These are phyloP conservation scores for Arremon aurantiirostris DNA, from an alignment of 2,797 vertebrate species.

Conservation along the genomic window DNA sequence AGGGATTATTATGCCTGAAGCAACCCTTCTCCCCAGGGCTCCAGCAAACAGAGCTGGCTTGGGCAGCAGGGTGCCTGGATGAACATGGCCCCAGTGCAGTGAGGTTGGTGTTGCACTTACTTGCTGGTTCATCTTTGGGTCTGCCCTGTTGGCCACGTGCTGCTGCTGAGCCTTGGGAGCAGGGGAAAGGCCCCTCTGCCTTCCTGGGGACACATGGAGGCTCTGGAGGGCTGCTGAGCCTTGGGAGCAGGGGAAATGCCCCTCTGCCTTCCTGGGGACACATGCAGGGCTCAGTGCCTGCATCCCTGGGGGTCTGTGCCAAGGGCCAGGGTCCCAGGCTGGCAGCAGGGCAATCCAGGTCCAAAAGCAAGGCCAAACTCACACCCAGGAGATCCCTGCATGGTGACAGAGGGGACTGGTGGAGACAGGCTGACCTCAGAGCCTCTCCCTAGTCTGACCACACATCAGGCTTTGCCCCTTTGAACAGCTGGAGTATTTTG, in stretches of 20 bases:
- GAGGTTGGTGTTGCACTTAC: background rate
- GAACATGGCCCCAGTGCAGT: background rate
- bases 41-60: background rate
- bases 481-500: background rate
- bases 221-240: too few species aligned
- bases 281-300: rapidly evolving
- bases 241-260: background rate
- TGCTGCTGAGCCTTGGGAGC: background rate
- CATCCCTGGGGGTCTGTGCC: background rate
- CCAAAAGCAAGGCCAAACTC: background rate
- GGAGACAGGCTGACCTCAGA: background rate
- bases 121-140: background rate
- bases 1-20: background rate
- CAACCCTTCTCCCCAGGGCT: background rate
- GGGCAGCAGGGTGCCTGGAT: background rate
- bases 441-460: background rate
- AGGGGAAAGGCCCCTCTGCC: background rate
- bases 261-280: background rate
- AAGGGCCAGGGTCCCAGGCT: background rate
- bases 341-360: background rate
- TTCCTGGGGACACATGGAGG: rapidly evolving
- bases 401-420: background rate
- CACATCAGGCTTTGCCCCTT: background rate
- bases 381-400: background rate
- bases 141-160: background rate